Percentiles rank a stretch among this genome's conserved stretches.
Conservation (phyloP, 2,797 vertebrate species). For the Dicrostonyx torquatus region DNA sequence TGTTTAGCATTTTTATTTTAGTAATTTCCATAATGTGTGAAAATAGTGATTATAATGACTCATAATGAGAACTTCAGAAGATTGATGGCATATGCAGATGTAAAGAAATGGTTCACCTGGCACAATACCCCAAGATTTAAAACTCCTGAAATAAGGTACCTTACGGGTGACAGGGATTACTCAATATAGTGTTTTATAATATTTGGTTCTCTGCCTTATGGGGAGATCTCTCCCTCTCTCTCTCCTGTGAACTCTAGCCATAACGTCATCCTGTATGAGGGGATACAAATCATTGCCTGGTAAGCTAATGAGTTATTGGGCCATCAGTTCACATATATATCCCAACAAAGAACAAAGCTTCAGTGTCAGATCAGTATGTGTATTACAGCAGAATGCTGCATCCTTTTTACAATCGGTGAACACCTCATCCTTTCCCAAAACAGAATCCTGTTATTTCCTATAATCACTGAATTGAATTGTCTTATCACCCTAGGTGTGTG, state of each 20-base stretch:
- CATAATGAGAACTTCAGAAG: conserved; percentile 20
- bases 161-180: neutral
- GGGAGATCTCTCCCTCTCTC: neutral
- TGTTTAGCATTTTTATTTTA: conserved; percentile 59
- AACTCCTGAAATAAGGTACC: neutral
- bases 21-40: conserved; percentile 8
- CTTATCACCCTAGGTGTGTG: neutral
- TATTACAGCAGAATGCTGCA: neutral
- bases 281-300: neutral
- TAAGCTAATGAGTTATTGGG: neutral
- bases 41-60: conserved; percentile 42
- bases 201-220: neutral
- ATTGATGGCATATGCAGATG: conserved; percentile 11
- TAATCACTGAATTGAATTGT: neutral
- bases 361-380: neutral
- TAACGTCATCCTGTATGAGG: neutral
- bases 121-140: conserved; percentile 20
- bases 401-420: neutral
- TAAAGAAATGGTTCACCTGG: neutral
- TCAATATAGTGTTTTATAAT: neutral
- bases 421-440: conserved; percentile 30
- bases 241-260: neutral
- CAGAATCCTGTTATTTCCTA: neutral
- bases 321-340: neutral
- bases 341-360: neutral